Evolutionary conservation across 2,888 invertebrate genomes (phyloP), one percentile per base, ranked within the genome.

Genomic region (Kryphioiulus occultus): DNA sequence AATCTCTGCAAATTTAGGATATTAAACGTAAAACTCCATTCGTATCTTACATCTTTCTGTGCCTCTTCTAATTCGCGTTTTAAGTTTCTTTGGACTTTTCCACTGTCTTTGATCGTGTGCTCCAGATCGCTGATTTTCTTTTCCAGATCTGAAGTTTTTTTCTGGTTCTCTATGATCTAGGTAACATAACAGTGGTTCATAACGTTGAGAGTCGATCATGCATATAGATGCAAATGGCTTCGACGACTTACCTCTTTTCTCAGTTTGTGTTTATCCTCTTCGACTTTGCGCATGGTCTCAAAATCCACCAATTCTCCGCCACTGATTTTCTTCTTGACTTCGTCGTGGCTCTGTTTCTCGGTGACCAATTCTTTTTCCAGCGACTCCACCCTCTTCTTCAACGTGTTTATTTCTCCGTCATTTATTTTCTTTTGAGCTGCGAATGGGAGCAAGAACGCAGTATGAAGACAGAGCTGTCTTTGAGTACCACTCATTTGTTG

Each of bases 151-250:
- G 94, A 86, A 92, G 92, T 91, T 94, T 95, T n/a, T 95, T 95
- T 89, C 95, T 95, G 30, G 93, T 94, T 94, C 90, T 94, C 94
- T 89, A 94, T 94, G 87, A 94, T 92, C 95, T 95, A 89, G 82
- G 92, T 91, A 89, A 89, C 89, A 78, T 39, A 26, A 32, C n/a
- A n/a, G n/a, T n/a, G n/a, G n/a, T n/a, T n/a, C n/a, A n/a, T n/a
- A n/a, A n/a, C n/a, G n/a, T n/a, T n/a, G n/a, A n/a, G n/a, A n/a
- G n/a, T n/a, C n/a, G n/a, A n/a, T n/a, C n/a, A n/a, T n/a, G n/a
- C n/a, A n/a, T n/a, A n/a, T n/a, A n/a, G n/a, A n/a, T n/a, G n/a
- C n/a, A n/a, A n/a, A 22, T 19, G 30, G 26, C 3, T 68, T 30
- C 22, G 26, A 15, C 19, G 15, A 84, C 9, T 15, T 22, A 94